Evolutionary conservation across 1,140 invertebrate genomes (phyloP).

Genomic region (Wiebesia pumilae): DNA sequence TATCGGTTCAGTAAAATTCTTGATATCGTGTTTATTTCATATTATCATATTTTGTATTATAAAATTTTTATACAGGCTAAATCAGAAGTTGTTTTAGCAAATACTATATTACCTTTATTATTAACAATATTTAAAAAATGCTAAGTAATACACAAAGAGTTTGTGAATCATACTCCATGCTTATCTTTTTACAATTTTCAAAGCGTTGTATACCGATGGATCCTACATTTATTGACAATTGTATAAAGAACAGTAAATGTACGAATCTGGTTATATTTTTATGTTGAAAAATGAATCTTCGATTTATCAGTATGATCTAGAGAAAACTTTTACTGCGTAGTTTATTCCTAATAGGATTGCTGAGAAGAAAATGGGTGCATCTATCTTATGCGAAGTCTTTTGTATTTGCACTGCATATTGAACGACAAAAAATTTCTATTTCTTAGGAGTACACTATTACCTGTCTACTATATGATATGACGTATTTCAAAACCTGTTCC

Average conservation of each 20-base stretch:
- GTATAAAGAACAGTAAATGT: not conserved
- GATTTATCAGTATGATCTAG: not conserved
- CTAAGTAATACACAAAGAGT: not conserved
- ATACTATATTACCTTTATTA: not conserved
- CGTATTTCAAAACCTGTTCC: not conserved
- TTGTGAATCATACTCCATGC: not conserved
- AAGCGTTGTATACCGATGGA: not conserved
- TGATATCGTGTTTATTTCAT: no score
- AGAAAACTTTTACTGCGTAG: not conserved
- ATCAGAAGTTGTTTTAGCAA: not conserved
- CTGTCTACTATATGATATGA: slow-evolving; percentile 3
- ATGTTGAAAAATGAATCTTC: not conserved
- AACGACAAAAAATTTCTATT: not conserved
- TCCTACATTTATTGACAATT: not conserved
- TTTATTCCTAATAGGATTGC: not conserved
- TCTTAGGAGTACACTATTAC: slow-evolving; percentile 1
- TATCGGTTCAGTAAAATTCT: no score
- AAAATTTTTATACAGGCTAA: no score
- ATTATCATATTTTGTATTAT: no score
- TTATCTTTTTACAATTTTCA: not conserved
- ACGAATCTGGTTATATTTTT: not conserved
- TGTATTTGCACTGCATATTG: not conserved
- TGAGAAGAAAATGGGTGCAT: not conserved
- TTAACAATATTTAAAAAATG: not conserved
- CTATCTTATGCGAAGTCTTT: not conserved